Conservation (phyloP, 1,140 invertebrate species). For the Armadillidium nasatum region DNA sequence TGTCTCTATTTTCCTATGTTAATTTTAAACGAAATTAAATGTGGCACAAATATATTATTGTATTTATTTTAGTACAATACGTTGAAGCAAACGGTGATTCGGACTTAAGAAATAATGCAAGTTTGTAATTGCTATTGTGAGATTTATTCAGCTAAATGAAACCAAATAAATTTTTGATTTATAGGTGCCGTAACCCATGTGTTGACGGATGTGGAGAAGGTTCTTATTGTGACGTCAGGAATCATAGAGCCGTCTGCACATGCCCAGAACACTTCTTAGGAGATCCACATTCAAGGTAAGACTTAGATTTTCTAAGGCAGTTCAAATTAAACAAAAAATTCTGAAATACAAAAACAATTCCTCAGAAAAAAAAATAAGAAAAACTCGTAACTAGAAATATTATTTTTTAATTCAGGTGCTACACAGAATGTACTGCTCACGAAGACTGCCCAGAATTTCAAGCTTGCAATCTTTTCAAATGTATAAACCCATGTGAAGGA, state of each 20-base stretch:
- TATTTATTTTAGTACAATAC: too few relatives aligned
- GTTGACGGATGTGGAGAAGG: constrained; percentile 45
- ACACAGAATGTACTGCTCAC: constrained; percentile 49
- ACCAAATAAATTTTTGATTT: too few relatives aligned
- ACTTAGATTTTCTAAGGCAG: not conserved
- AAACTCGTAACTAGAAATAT: too few relatives aligned
- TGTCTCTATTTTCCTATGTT: too few relatives aligned
- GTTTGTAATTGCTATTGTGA: too few relatives aligned
- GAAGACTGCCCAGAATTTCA: constrained; percentile 49
- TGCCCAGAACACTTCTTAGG: constrained; percentile 61
- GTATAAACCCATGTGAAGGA: constrained; percentile 64
- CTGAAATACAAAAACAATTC: not conserved
- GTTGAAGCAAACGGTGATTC: too few relatives aligned
- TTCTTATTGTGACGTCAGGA: constrained; percentile 46
- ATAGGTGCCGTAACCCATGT: constrained; percentile 48
- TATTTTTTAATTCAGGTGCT: constrained; percentile 39
- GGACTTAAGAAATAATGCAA: too few relatives aligned
- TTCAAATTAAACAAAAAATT: not conserved
- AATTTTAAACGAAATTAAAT: too few relatives aligned
- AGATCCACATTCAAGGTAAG: constrained; percentile 47
- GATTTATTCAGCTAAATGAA: not conserved
- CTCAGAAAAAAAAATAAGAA: not conserved
- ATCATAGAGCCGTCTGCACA: constrained; percentile 59
- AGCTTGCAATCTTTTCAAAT: constrained; percentile 68
- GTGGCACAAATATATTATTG: too few relatives aligned